Conservation (phyloP, 2,888 invertebrate species). For the Erebia ligea region DNA sequence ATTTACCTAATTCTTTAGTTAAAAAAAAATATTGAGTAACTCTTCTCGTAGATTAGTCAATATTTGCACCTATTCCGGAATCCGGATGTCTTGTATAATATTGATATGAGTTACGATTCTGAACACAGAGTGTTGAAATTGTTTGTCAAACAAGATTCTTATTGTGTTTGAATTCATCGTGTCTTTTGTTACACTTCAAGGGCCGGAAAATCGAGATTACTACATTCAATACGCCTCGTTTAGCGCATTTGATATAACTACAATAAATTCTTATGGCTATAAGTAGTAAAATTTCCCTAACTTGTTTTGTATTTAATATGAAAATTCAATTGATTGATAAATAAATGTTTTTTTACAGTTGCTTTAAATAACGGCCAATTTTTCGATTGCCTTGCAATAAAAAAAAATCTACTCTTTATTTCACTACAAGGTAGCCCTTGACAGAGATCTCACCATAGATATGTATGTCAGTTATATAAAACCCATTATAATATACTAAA, state of each 20-base stretch:
- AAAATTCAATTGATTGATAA: not conserved
- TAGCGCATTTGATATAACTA: constrained; percentile 12
- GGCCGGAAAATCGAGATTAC: constrained; percentile 11
- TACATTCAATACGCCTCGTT: not conserved
- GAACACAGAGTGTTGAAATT: constrained; percentile 11
- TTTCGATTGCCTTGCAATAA: too few relatives aligned
- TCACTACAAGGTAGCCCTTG: too few relatives aligned
- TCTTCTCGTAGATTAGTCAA: too few relatives aligned
- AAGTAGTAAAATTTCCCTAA: not conserved
- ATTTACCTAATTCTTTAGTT: not conserved
- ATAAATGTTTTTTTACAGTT: not conserved
- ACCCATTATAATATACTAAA: too few relatives aligned
- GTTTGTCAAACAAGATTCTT: constrained; percentile 19
- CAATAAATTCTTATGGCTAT: not conserved
- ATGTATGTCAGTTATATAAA: too few relatives aligned
- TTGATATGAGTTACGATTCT: constrained; percentile 3
- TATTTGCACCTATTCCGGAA: too few relatives aligned
- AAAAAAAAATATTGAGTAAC: too few relatives aligned
- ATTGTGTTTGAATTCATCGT: constrained; percentile 12
- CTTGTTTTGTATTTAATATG: not conserved
- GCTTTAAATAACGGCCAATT: too few relatives aligned
- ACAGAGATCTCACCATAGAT: too few relatives aligned
- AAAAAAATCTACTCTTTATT: too few relatives aligned
- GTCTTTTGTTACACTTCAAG: constrained; percentile 11
- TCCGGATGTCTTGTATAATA: constrained; percentile 17